These are phyloP conservation scores for Pteromalus puparum DNA, from an alignment of 1,140 invertebrate species.

Conservation along the genomic window DNA sequence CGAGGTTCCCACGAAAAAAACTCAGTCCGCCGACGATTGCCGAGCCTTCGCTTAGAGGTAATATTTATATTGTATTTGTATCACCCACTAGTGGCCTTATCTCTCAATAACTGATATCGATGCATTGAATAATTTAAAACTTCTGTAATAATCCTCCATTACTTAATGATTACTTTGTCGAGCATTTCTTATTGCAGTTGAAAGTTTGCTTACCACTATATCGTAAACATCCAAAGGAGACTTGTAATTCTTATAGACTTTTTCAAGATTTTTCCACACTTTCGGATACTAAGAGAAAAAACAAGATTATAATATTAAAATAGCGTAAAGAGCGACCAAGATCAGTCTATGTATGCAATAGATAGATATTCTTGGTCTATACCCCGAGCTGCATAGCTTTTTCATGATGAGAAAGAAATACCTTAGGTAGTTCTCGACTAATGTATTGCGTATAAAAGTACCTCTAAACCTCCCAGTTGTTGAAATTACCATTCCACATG, in stretches of 20 bases:
- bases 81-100: constrained; percentile 75
- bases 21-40: constrained; percentile 59
- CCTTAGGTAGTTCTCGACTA: constrained; percentile 3
- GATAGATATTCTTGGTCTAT: constrained; percentile 10
- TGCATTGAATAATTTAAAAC: constrained; percentile 65
- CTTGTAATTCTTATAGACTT: constrained; percentile 42
- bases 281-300: constrained; percentile 19
- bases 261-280: constrained; percentile 41
- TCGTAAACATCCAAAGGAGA: constrained; percentile 33
- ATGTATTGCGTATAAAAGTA: constrained; percentile 20
- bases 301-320: constrained; percentile 18
- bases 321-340: constrained; percentile 16
- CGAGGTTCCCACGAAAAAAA: constrained; percentile 7
- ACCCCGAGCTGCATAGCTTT: not conserved
- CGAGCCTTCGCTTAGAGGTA: constrained; percentile 65
- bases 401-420: constrained; percentile 29
- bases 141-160: constrained; percentile 57
- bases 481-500: constrained; percentile 69
- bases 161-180: constrained; percentile 59
- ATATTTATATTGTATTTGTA: constrained; percentile 73
- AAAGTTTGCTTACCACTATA: constrained; percentile 39
- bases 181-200: constrained; percentile 56
- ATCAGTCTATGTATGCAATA: constrained; percentile 36
- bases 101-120: constrained; percentile 66
- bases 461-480: constrained; percentile 33